Conservation (phyloP, 2,888 invertebrate genomes). For the Pseudanteris insignis region DNA sequence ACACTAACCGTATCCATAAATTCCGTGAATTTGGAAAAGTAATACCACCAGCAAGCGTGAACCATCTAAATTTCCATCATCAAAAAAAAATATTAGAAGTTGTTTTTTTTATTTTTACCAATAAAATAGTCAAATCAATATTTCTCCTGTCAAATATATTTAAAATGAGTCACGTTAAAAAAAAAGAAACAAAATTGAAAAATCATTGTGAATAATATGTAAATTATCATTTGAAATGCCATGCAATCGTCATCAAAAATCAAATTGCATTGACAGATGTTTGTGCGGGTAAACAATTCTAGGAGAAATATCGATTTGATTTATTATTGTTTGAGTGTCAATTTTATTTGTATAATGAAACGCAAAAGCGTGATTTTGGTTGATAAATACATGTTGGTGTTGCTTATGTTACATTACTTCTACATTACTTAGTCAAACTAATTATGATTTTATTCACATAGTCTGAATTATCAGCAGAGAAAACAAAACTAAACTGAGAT, state of each 20-base stretch:
- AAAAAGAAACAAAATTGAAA: too few relatives aligned
- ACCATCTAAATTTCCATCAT: constrained; percentile 78
- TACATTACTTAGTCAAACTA: too few relatives aligned
- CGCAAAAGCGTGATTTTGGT: constrained; percentile 14
- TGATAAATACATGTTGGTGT: too few relatives aligned
- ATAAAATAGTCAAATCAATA: too few relatives aligned
- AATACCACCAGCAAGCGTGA: constrained; percentile 94
- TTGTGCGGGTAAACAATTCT: constrained; percentile 14
- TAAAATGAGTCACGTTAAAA: too few relatives aligned
- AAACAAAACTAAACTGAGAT: background rate
- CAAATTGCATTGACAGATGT: too few relatives aligned
- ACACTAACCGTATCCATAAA: constrained; percentile 91
- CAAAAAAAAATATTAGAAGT: constrained; percentile 19
- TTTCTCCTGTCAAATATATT: too few relatives aligned
- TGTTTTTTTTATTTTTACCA: too few relatives aligned
- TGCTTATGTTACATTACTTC: too few relatives aligned
- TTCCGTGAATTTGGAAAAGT: constrained; percentile 95
- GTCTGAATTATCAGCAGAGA: background rate
- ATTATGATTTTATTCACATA: background rate
- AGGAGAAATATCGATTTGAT: constrained; percentile 26
- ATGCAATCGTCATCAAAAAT: too few relatives aligned
- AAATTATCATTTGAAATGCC: too few relatives aligned
- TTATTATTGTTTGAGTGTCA: constrained; percentile 20
- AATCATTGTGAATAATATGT: too few relatives aligned
- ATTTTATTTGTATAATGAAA: constrained; percentile 20